Conservation (phyloP, 2,113 vertebrate species). For the Phylloscopus trochiloides region DNA sequence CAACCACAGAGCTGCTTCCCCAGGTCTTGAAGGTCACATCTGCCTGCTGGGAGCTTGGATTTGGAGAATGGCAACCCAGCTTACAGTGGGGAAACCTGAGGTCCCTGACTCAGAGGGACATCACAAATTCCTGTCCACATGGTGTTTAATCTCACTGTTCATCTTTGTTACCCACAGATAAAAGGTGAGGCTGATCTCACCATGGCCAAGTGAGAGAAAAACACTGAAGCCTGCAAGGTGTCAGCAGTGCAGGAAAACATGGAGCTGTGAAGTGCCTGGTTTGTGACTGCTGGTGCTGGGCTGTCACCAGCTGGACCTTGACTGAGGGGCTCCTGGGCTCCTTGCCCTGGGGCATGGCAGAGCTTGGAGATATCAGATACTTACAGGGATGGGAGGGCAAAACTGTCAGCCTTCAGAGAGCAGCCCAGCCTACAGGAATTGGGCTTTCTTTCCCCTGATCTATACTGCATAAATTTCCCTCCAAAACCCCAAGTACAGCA, state of each 20-base stretch:
- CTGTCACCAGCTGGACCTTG: not conserved
- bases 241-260: not conserved
- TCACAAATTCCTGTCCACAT: fast-evolving
- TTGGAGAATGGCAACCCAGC: not conserved
- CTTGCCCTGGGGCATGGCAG: not conserved
- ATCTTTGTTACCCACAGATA: not conserved
- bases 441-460: not conserved
- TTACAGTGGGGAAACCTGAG: not conserved
- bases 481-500: not conserved
- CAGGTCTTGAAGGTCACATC: not conserved
- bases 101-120: not conserved
- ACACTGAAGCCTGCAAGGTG: not conserved
- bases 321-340: not conserved
- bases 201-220: not conserved
- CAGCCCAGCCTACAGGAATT: not conserved
- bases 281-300: not conserved
- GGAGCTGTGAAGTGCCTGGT: not conserved
- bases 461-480: not conserved
- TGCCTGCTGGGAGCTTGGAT: not conserved
- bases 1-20: not conserved
- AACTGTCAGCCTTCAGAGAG: not conserved
- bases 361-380: fast-evolving
- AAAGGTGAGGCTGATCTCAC: not conserved
- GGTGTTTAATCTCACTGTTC: not conserved
- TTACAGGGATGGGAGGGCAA: not conserved